These are phyloP conservation scores for Drosophila melanocephala DNA, from an alignment of 2,888 invertebrate species.

Conservation along the genomic window DNA sequence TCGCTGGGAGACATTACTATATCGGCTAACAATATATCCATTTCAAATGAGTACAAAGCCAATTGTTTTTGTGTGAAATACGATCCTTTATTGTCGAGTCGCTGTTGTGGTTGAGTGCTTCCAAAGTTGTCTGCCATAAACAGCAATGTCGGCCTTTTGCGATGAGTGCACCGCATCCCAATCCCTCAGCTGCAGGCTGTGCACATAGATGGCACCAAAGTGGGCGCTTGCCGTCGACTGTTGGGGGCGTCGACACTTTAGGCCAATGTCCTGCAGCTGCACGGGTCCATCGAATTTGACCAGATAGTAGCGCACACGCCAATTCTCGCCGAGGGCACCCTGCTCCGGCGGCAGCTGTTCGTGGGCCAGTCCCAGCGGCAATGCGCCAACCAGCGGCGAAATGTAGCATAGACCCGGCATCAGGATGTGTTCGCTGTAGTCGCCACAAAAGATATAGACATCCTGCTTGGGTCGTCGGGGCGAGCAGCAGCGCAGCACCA, in stretches of 20 bases:
- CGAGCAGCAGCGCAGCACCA: conserved; percentile 69
- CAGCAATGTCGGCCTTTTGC: conserved; percentile 27
- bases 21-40: not conserved
- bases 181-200: conserved; percentile 57
- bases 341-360: conserved; percentile 62
- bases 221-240: conserved; percentile 49
- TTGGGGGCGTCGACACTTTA: conserved; percentile 61
- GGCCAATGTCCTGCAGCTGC: conserved; percentile 78
- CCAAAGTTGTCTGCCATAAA: conserved; percentile 31
- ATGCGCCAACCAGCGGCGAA: conserved; percentile 58
- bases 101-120: conserved; percentile 2
- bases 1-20: not conserved
- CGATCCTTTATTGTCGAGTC: conserved; percentile 6
- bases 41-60: not conserved
- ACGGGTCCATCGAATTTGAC: conserved; percentile 74
- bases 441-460: conserved; percentile 79
- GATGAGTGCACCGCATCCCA: conserved; percentile 13
- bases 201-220: conserved; percentile 80
- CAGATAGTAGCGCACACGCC: conserved; percentile 83
- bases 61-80: not conserved
- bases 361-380: conserved; percentile 54
- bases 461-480: conserved; percentile 49
- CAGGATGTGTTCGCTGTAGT: conserved; percentile 60
- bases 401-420: conserved; percentile 72
- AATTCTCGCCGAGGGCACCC: conserved; percentile 60